Evolutionary conservation across 1,140 invertebrate genomes (phyloP).

Genomic region (Pemphigus obesinymphae): DNA sequence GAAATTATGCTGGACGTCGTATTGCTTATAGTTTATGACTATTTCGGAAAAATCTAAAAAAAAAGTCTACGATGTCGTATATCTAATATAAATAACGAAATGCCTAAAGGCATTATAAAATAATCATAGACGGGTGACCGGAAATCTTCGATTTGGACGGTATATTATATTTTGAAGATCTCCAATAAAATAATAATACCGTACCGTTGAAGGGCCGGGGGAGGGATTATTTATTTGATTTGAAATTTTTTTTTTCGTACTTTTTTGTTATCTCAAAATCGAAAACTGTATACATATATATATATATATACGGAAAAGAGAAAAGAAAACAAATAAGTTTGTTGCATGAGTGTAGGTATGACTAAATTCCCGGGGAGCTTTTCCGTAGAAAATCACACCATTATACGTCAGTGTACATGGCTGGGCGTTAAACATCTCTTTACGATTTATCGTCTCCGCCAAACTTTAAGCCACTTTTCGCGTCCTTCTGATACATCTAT

Average conservation of each 20-base stretch:
- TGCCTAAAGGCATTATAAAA: too few species aligned
- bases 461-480: slow-evolving; percentile 3
- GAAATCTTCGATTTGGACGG: neutral
- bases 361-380: neutral
- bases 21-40: too few species aligned
- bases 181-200: neutral
- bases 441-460: slow-evolving; percentile 6
- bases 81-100: too few species aligned
- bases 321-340: neutral
- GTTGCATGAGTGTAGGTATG: neutral
- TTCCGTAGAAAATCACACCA: neutral
- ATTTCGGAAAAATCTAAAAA: neutral
- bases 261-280: neutral
- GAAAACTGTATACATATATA: too few species aligned
- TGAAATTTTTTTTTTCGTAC: neutral
- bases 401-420: neutral
- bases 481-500: neutral
- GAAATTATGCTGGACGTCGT: neutral
- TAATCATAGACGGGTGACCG: neutral
- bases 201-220: neutral
- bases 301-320: neutral
- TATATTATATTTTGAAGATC: too few species aligned
- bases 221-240: slow-evolving; percentile 18
- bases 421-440: slow-evolving; percentile 8
- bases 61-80: neutral